A percentile compares a stretch with the other conserved stretches of the same genome.
phyloP scores from a whole-genome alignment of 2,888 invertebrate genomes.

The Cistogaster globosa region DNA sequence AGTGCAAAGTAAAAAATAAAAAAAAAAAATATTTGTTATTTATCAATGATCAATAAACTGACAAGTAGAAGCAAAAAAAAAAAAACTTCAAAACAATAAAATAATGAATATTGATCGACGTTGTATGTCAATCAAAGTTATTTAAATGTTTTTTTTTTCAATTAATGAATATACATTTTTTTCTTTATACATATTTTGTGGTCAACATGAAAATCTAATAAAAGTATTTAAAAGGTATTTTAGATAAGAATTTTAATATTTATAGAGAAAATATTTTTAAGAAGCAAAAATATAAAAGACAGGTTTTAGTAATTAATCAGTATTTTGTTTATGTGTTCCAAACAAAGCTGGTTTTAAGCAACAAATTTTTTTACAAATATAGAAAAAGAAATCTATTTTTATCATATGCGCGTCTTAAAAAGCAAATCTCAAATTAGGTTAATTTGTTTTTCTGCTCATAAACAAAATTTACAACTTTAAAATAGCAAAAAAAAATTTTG shows the following conservation, averaged over 20 bases:
- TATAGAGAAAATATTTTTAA: not conserved
- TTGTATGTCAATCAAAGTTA: constrained; percentile 65
- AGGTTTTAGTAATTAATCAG: not conserved
- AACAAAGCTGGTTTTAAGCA: not conserved
- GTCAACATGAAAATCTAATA: constrained; percentile 23
- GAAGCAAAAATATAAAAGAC: not conserved
- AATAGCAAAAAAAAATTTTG: not conserved
- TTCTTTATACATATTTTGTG: not conserved
- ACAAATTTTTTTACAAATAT: not conserved
- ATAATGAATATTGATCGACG: constrained; percentile 66
- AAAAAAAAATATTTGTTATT: constrained; percentile 1
- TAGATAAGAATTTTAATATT: constrained; percentile 2
- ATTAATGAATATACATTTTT: constrained; percentile 37
- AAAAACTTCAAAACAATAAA: constrained; percentile 37
- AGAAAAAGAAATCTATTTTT: not conserved
- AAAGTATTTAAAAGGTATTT: constrained; percentile 45
- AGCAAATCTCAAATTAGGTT: constrained; percentile 32
- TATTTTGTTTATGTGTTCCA: not conserved
- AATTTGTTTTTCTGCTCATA: constrained; percentile 12
- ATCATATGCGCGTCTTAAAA: not conserved
- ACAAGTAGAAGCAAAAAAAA: constrained; percentile 19
- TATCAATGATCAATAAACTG: constrained; percentile 51
- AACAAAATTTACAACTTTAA: constrained; percentile 7
- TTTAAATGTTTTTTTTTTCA: constrained; percentile 48
- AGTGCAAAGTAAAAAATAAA: constrained; percentile 23